Base-by-base conservation (phyloP, 2,888 invertebrate species). In the Yponomeuta plumbellus region DNA sequence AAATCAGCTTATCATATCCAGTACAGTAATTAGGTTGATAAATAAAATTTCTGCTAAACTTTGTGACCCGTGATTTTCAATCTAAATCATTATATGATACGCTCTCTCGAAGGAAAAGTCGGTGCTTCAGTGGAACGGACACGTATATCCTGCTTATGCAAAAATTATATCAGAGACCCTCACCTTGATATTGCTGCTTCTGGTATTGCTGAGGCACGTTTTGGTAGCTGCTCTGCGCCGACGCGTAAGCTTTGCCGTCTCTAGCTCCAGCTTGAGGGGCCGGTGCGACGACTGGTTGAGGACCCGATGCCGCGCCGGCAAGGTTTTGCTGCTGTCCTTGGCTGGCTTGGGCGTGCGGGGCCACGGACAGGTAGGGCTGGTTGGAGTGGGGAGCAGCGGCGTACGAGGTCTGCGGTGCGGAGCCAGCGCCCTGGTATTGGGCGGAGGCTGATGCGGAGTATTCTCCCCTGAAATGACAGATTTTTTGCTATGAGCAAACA, bases 401-500 rank as follows among this genome's bases (percentile, higher is more conserved):
- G n/a, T 22, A 52, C 17, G 11, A 11, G 11, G 8, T 21, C 52
- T 39, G 66, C 11, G 61, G 11, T 17, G 13, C 64, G 10, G 66
- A 61, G 64, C 68, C 57, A 23, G 67, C 11, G 62, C 61, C 65
- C 69, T 68, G 57, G 67, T 62, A 64, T 17, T 59, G 34, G 39
- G 65, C 56, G 34, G 13, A 23, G 34, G n/a, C 22, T 22, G 23
- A 10, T n/a, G 65, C 40, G 20, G 40, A 20, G 64, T 64, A 44
- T 64, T 63, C 63, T 21, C 64, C 64, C 57, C 65, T 65, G 65
- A n/a, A 65, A 65, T 8, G n/a, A 34, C 3, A n/a, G 26, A 26
- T 61, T 26, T 26, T 11, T 61, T n/a, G 13, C 8, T 61, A 26
- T 13, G 26, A 58, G n/a, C n/a, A n/a, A n/a, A n/a, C n/a, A n/a